Conservation (phyloP, 23 tunicate genomes). For the Pegea sp. region DNA sequence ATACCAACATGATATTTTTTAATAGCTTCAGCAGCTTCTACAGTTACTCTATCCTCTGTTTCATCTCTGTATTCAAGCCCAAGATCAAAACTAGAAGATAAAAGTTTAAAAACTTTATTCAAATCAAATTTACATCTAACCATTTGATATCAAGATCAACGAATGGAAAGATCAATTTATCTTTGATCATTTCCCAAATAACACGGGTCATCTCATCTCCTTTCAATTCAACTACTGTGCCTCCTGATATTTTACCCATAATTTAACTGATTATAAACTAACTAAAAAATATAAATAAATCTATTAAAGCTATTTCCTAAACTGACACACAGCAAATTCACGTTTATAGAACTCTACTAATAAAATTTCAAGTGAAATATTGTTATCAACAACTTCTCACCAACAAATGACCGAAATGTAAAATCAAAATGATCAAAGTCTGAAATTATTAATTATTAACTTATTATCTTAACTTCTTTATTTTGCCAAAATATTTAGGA, state of each 20-base stretch:
- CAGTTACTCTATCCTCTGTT: conserved; percentile 79
- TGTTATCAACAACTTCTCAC: too few species aligned
- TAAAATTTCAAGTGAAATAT: too few species aligned
- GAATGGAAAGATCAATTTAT: conserved; percentile 66
- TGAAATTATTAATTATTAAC: too few species aligned
- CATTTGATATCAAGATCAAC: conserved; percentile 84
- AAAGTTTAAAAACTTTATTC: neutral
- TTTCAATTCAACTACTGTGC: conserved; percentile 83
- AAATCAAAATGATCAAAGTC: too few species aligned
- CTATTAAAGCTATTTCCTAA: too few species aligned
- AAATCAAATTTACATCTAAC: conserved; percentile 9
- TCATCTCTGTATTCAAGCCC: conserved; percentile 66
- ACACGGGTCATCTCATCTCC: conserved; percentile 99
- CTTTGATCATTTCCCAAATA: conserved; percentile 95
- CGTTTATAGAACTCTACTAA: too few species aligned
- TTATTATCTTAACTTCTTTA: too few species aligned
- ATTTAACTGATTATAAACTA: neutral
- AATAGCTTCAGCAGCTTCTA: conserved; percentile 84
- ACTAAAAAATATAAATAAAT: neutral
- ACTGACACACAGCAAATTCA: too few species aligned
- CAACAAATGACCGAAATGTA: too few species aligned
- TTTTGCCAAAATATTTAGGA: too few species aligned
- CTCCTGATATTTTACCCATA: conserved; percentile 83
- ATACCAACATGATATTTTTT: conserved; percentile 80
- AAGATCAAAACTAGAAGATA: conserved; percentile 34